A percentile compares a stretch with the other conserved stretches of the same genome.
These are phyloP conservation scores for Neoseiulus cucumeris DNA, from an alignment of 1,140 invertebrate genomes.

Conservation along the genomic window DNA sequence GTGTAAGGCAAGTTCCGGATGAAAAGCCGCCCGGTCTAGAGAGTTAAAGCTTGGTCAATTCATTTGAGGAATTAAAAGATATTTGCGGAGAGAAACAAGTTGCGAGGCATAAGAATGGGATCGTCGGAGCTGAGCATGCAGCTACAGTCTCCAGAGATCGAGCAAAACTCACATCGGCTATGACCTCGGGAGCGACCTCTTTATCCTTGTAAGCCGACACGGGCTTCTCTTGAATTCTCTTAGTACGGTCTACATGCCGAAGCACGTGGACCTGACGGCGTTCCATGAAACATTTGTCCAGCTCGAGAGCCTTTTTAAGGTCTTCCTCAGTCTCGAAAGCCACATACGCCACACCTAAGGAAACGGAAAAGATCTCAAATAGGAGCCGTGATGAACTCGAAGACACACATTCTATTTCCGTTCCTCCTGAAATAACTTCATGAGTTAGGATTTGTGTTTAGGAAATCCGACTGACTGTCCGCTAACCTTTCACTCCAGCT, in stretches of 20 bases:
- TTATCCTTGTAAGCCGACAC: not conserved
- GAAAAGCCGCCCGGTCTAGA: slow-evolving; percentile 69
- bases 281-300: slow-evolving; percentile 56
- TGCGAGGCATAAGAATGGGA: slow-evolving; percentile 11
- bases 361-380: slow-evolving; percentile 11
- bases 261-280: slow-evolving; percentile 34
- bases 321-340: slow-evolving; percentile 64
- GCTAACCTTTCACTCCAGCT: not conserved
- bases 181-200: slow-evolving; percentile 13
- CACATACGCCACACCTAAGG: slow-evolving; percentile 53
- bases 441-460: slow-evolving; percentile 24
- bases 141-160: not conserved
- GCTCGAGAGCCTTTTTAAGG: slow-evolving; percentile 55
- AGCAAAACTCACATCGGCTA: slow-evolving; percentile 13
- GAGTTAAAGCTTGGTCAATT: slow-evolving; percentile 12
- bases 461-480: too few relatives aligned
- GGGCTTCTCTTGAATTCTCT: not conserved
- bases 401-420: slow-evolving; percentile 27
- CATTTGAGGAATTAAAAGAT: not conserved
- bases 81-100: not conserved
- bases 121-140: slow-evolving; percentile 56
- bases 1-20: slow-evolving; percentile 78
- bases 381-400: not conserved
- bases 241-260: not conserved
- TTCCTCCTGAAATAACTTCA: slow-evolving; percentile 50